Conservation (phyloP, 35 echinoderm and acorn worm genomes). For the Heliocidaris tuberculata region DNA sequence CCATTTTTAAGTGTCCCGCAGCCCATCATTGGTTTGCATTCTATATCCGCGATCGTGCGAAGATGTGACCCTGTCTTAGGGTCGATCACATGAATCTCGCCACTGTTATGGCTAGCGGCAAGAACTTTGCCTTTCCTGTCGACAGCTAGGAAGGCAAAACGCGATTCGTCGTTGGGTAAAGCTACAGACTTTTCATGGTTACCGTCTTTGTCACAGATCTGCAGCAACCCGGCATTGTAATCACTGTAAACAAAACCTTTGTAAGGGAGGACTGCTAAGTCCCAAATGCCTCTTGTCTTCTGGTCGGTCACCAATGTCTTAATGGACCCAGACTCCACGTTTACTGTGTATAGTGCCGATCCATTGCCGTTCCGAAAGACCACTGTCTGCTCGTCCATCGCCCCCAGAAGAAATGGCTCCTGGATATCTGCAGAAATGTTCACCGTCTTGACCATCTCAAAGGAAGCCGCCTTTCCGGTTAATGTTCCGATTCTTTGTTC, state of each 20-base stretch:
- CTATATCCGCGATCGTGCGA: background rate
- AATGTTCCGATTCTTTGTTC: background rate
- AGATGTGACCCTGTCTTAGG: background rate
- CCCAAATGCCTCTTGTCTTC: background rate
- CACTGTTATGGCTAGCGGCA: background rate
- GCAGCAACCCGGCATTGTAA: background rate
- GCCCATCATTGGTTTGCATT: background rate
- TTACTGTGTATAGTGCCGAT: background rate
- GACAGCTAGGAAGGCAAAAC: constrained; percentile 2
- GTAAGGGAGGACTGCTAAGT: background rate
- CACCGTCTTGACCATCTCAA: constrained; percentile 16
- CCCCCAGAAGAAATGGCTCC: background rate
- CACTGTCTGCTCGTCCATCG: background rate
- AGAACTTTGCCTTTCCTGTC: background rate
- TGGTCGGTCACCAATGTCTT: background rate
- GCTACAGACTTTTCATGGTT: background rate
- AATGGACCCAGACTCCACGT: background rate
- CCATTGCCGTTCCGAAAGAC: background rate
- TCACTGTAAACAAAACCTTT: constrained; percentile 1
- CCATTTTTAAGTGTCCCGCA: background rate
- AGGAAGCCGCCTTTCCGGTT: background rate
- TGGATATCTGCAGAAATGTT: background rate
- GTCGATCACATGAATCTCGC: background rate
- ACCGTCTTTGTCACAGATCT: background rate
- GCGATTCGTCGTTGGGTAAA: background rate